Percentiles rank a stretch among this genome's conserved stretches.
phyloP scores from a whole-genome alignment of 2,797 vertebrate species.

The Jordanella pulchra region DNA sequence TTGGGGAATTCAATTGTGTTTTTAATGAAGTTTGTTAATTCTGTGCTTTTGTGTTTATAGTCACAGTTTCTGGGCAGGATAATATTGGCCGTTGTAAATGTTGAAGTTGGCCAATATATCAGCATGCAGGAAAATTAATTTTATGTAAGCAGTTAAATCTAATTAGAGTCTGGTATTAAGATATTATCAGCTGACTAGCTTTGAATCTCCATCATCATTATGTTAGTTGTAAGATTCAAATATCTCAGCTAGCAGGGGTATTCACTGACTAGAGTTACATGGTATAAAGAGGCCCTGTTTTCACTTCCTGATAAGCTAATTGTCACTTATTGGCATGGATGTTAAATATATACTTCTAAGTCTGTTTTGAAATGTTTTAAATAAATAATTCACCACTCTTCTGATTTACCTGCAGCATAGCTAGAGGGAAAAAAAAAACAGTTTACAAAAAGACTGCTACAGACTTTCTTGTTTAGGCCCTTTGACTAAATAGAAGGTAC shows the following conservation, averaged over 20 bases:
- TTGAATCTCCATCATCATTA: constrained; percentile 17
- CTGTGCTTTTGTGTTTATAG: constrained; percentile 49
- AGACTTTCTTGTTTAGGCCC: not conserved
- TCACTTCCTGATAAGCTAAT: not conserved
- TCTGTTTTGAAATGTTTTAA: constrained; percentile 42
- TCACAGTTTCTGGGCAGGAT: constrained; percentile 20
- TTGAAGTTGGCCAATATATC: constrained; percentile 41
- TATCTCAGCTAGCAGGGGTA: constrained; percentile 1
- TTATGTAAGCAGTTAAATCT: constrained; percentile 31
- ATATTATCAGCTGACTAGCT: constrained; percentile 22
- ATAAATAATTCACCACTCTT: constrained; percentile 54
- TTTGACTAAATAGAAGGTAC: not conserved
- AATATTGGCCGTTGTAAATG: constrained; percentile 37
- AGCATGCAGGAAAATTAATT: not conserved
- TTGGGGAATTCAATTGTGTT: constrained; percentile 41
- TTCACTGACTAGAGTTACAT: constrained; percentile 9
- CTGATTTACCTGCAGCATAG: constrained; percentile 46
- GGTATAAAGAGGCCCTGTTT: not conserved
- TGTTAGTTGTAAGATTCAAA: constrained; percentile 1
- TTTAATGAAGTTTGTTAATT: constrained; percentile 41
- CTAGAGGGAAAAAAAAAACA: constrained; percentile 25
- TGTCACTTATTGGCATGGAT: not conserved
- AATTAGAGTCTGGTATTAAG: constrained; percentile 42
- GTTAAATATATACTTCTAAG: constrained; percentile 39
- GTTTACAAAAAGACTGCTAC: not conserved